Conservation (phyloP, 2,113 vertebrate genomes). For the Cinclus cinclus region DNA sequence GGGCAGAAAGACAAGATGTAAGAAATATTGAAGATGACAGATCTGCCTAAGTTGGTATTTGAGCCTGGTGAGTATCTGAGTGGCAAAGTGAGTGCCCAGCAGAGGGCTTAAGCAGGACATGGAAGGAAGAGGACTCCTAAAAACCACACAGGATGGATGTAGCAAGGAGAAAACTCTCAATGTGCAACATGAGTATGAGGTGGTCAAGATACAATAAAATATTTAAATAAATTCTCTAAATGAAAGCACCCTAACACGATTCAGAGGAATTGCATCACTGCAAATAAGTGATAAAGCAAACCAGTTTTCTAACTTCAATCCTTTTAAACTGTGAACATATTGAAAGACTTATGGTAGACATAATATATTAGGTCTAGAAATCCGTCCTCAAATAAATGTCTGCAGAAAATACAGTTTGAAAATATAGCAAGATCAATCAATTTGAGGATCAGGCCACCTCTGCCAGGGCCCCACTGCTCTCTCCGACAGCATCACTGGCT, state of each 20-base stretch:
- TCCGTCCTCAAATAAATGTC: neutral
- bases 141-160: neutral
- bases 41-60: neutral
- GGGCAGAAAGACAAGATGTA: neutral
- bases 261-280: neutral
- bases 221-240: neutral
- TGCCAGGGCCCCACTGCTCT: accelerated
- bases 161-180: neutral
- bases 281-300: neutral
- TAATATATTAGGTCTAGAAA: neutral
- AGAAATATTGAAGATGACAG: neutral
- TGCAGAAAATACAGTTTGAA: neutral
- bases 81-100: neutral
- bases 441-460: neutral
- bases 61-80: neutral
- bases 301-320: neutral
- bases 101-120: slow-evolving; percentile 3
- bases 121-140: neutral
- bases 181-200: accelerated
- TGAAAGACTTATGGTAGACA: neutral
- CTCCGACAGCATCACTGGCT: accelerated
- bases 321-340: neutral
- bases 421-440: neutral
- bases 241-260: neutral
- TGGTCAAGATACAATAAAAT: neutral